These are phyloP conservation scores for Ditylenchus weischeri DNA, from an alignment of 2,888 invertebrate species.

Conservation along the genomic window DNA sequence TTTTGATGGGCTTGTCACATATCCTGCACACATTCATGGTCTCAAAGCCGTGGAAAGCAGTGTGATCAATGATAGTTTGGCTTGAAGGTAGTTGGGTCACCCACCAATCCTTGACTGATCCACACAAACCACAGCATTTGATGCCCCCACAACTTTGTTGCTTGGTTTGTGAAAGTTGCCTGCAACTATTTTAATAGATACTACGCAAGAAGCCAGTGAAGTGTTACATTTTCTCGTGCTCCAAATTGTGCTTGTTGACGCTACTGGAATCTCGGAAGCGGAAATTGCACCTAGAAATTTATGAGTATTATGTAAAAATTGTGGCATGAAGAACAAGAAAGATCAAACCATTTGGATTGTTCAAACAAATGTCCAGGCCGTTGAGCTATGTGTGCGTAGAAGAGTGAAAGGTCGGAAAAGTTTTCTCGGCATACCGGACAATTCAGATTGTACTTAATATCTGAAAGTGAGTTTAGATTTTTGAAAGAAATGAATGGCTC, in stretches of 20 bases:
- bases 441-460: neutral
- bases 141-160: neutral
- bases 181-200: neutral
- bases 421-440: neutral
- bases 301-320: too few species aligned
- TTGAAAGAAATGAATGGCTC: too few species aligned
- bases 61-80: neutral
- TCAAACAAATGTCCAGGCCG: neutral
- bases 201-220: too few species aligned
- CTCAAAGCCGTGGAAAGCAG: slow-evolving; percentile 10
- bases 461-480: neutral
- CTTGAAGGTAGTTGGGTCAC: neutral
- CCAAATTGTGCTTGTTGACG: slow-evolving; percentile 1
- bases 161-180: neutral
- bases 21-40: slow-evolving; percentile 1
- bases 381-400: slow-evolving; percentile 9
- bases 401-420: neutral
- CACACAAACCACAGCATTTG: slow-evolving; percentile 11
- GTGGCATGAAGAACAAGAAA: too few species aligned
- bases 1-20: neutral
- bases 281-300: neutral
- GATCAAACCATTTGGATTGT: neutral
- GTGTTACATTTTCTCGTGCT: neutral
- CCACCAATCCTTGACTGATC: slow-evolving; percentile 6
- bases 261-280: neutral